A percentile compares a stretch with the other conserved stretches of the same genome.
Evolutionary conservation across 2,888 invertebrate genomes (phyloP).

Genomic region (Kryphioiulus occultus): DNA sequence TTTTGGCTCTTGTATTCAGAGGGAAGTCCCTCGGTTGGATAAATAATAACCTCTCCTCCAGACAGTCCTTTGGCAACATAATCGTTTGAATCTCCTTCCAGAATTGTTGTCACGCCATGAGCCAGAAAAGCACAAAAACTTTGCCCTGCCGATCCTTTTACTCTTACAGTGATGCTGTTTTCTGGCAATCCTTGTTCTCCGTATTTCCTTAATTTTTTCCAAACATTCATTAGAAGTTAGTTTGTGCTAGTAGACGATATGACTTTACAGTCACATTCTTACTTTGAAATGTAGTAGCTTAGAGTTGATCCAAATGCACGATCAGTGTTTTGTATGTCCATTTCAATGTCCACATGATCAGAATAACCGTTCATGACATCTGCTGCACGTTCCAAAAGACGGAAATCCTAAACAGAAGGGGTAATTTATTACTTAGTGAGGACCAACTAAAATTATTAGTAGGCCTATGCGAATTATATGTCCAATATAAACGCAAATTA

Average conservation of each 20-base stretch:
- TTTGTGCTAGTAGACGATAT: not conserved
- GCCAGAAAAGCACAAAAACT: constrained; percentile 98
- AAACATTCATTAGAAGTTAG: not conserved
- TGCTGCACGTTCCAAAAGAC: constrained; percentile 75
- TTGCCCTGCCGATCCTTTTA: constrained; percentile 96
- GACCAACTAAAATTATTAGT: too few relatives aligned
- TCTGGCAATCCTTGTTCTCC: constrained; percentile 86
- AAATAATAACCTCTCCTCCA: constrained; percentile 92
- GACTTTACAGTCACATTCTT: constrained; percentile 61
- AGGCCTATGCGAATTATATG: not conserved
- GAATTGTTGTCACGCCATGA: constrained; percentile 84
- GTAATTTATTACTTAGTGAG: not conserved
- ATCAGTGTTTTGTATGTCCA: constrained; percentile 88
- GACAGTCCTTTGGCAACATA: constrained; percentile 97
- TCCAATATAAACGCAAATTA: constrained; percentile 54
- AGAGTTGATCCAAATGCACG: constrained; percentile 93
- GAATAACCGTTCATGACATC: constrained; percentile 78
- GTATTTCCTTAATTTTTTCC: constrained; percentile 72
- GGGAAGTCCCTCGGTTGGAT: constrained; percentile 83
- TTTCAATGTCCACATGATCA: constrained; percentile 73
- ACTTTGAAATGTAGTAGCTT: constrained; percentile 94
- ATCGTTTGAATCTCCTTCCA: constrained; percentile 98
- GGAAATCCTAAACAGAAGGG: constrained; percentile 68
- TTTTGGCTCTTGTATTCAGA: constrained; percentile 82
- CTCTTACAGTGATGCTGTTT: constrained; percentile 78